These are phyloP conservation scores for Holacanthella duospinosa DNA, from an alignment of 2,888 invertebrate genomes.

Conservation along the genomic window DNA sequence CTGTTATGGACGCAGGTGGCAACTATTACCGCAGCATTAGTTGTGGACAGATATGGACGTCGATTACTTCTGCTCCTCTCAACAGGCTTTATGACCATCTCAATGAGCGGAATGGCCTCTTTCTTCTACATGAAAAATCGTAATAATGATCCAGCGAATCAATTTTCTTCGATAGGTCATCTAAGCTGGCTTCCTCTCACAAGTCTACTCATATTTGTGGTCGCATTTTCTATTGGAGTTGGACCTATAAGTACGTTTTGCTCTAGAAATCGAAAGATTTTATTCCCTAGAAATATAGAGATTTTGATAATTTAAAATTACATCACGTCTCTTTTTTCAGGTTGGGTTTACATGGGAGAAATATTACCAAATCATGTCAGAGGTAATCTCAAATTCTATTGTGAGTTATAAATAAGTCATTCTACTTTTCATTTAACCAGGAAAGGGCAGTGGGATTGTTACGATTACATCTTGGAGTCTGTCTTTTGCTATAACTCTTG, in stretches of 20 bases:
- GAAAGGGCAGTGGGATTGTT: not conserved
- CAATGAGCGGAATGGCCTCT: constrained; percentile 57
- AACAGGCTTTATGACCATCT: constrained; percentile 59
- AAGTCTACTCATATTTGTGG: constrained; percentile 63
- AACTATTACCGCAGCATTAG: constrained; percentile 11
- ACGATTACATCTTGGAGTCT: not conserved
- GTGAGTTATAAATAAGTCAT: not conserved
- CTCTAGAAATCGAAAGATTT: not conserved
- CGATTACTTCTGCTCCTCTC: constrained; percentile 66
- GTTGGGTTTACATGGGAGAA: constrained; percentile 24
- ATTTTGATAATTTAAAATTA: not conserved
- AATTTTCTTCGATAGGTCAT: constrained; percentile 38
- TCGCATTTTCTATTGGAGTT: constrained; percentile 68
- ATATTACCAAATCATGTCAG: constrained; percentile 27
- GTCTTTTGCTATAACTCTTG: not conserved
- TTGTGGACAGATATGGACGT: constrained; percentile 73
- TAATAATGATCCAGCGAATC: constrained; percentile 20
- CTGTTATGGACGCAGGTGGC: constrained; percentile 4
- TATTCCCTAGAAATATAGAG: not conserved
- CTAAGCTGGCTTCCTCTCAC: constrained; percentile 63
- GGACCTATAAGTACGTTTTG: constrained; percentile 42
- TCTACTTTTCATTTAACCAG: not conserved
- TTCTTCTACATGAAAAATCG: constrained; percentile 53
- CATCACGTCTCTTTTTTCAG: constrained; percentile 50
- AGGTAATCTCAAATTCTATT: constrained; percentile 12